Evolutionary conservation across 2,113 vertebrate species (phyloP).

Genomic region (Caretta caretta): DNA sequence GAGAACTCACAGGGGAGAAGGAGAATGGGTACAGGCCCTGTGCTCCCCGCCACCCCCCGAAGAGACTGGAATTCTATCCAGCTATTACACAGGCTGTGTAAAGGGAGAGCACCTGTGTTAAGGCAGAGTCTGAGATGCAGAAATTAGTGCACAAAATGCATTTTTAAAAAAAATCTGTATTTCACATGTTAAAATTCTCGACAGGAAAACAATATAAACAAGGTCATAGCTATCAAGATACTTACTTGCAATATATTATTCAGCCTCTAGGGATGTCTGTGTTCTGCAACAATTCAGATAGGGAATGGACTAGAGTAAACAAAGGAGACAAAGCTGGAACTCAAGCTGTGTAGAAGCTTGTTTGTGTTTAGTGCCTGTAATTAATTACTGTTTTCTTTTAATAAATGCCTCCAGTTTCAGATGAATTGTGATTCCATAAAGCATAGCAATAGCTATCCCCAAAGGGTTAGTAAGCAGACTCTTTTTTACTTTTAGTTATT

Average conservation of each 20-base stretch:
- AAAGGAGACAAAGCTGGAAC: background rate
- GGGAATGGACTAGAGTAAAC: background rate
- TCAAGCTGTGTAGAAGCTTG: background rate
- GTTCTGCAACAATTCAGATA: background rate
- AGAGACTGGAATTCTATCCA: background rate
- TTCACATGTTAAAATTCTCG: background rate
- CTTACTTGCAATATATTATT: slow-evolving; percentile 12
- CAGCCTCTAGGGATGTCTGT: background rate
- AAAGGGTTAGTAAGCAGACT: slow-evolving; percentile 40
- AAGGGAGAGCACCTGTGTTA: background rate
- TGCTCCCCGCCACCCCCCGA: background rate
- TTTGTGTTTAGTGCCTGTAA: background rate
- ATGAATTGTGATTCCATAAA: slow-evolving; percentile 1
- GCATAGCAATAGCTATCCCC: background rate
- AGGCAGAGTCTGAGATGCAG: slow-evolving; percentile 19
- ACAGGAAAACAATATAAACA: too few relatives aligned
- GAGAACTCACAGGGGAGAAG: background rate
- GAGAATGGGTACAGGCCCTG: background rate
- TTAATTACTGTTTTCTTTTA: background rate
- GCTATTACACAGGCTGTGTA: background rate
- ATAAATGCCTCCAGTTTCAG: background rate
- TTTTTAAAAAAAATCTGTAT: slow-evolving; percentile 35
- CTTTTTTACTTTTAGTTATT: slow-evolving; percentile 38
- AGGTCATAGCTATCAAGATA: background rate
- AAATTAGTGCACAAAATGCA: slow-evolving; percentile 37